These are phyloP conservation scores for Morus bassanus DNA, from an alignment of 2,797 vertebrate genomes.

Conservation along the genomic window DNA sequence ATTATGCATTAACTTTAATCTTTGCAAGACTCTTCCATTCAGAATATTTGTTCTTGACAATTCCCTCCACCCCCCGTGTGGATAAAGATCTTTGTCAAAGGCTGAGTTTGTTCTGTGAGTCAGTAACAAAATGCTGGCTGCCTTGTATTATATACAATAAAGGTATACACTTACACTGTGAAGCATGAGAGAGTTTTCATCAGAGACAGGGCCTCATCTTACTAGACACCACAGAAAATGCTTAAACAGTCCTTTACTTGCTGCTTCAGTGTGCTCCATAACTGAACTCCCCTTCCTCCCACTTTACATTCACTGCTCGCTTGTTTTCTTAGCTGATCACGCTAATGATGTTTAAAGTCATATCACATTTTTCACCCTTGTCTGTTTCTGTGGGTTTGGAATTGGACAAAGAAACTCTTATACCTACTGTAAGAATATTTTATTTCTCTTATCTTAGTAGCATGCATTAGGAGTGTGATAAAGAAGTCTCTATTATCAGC, in stretches of 20 bases:
- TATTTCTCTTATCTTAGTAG: background rate
- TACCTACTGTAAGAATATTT: background rate
- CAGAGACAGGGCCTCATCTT: background rate
- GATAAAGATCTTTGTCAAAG: background rate
- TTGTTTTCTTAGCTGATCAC: background rate
- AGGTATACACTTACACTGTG: background rate
- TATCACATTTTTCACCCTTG: background rate
- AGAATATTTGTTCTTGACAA: background rate
- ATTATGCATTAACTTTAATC: background rate
- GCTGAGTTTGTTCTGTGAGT: background rate
- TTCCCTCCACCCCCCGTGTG: rapidly evolving
- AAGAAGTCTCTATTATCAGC: background rate
- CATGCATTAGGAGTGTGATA: background rate
- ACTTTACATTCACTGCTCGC: background rate
- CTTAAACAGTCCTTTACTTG: background rate
- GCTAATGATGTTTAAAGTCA: background rate
- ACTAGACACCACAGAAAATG: background rate
- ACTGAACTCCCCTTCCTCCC: background rate
- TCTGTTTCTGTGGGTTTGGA: background rate
- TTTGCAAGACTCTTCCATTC: background rate
- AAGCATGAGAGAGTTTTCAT: background rate
- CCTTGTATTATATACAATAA: background rate
- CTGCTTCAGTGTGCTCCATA: background rate
- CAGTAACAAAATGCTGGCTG: background rate
- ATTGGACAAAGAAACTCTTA: background rate